Base-by-base conservation (phyloP, 2,113 vertebrate genomes). In the Hemichromis elongatus region DNA sequence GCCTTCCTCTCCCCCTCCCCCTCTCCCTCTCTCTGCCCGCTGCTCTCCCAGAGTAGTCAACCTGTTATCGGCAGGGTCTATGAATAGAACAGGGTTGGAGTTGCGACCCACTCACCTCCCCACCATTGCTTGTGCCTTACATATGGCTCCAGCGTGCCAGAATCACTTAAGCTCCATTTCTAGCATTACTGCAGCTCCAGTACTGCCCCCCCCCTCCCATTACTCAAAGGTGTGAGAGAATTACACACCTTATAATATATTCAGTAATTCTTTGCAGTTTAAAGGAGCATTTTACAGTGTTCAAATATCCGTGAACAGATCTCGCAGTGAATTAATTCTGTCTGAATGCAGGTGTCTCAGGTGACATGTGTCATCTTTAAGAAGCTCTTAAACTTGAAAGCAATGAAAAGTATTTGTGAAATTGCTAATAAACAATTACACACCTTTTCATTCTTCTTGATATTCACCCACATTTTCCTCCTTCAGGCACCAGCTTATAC, bases 41-140 rank as follows among this genome's bases (percentile, higher is more conserved):
- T 88, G 82, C 84, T 87, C 91, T 93, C 91, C 91, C 91, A 86
- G 87, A 92, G 86, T 93, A 92, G 87, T 92, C 88, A 90, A 94
- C 92, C 92, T 94, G 94, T 91, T 94, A 95, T 95, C 85, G 83
- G 82, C 91, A 83, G 52, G 83, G 86, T 89, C 94, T 93, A 94
- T 94, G 94, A 94, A 95, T 94, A 93, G 94, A 91, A 82, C 86
- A 70, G 79, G 80, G 88, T 81, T 89, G 84, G 86, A 89, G 88
- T 89, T 81, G 88, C 85, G 86, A 87, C 90, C 90, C 93, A 84
- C 93, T 93, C 92, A 83, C 90, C 90, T 92, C 86, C 84, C 89
- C 24, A 57, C 88, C 89, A 90, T 35, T 81, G 87, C 91, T 90
- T 90, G 87, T 89, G 90, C 84, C 92, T 92, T 82, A 92, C 93